Evolutionary conservation across 2,797 vertebrate genomes (phyloP).

Genomic region (Diglossa cyanea): DNA sequence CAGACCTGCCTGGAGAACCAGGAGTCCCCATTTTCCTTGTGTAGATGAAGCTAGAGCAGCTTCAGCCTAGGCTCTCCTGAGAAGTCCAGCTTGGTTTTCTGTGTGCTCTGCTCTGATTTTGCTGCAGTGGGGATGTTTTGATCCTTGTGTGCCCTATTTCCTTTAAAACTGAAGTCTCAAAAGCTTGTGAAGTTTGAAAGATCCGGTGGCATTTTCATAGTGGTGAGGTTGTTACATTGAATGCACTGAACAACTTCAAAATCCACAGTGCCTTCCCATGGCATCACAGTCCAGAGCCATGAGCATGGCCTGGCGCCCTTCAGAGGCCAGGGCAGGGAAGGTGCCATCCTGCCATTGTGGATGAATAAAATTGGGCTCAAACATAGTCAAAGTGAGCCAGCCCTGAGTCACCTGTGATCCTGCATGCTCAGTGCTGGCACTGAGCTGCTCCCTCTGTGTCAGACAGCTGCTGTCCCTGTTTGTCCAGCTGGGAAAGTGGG

Average conservation of each 20-base stretch:
- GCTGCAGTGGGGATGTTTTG: neutral
- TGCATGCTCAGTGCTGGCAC: accelerated
- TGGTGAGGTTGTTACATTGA: neutral
- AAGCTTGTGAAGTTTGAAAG: neutral
- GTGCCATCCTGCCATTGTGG: neutral
- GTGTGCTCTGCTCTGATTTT: neutral
- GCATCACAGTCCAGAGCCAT: neutral
- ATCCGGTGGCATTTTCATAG: neutral
- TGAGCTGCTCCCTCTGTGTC: neutral
- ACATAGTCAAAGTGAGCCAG: neutral
- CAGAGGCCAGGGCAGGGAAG: neutral
- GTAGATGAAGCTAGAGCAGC: neutral
- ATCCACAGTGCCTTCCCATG: neutral
- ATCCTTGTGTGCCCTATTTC: neutral
- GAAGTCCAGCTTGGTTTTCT: neutral
- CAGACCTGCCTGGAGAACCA: accelerated
- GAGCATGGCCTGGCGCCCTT: neutral
- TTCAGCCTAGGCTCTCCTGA: neutral
- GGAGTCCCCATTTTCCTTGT: neutral
- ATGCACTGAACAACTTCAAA: neutral
- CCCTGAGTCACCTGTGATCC: neutral
- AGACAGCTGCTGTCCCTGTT: neutral
- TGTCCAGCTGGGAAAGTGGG: neutral
- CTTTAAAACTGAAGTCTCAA: neutral
- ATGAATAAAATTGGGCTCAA: neutral